Percentiles rank a stretch among this genome's conserved stretches.
Conservation (phyloP, 2,113 vertebrate species). For the Toxotes jaculatrix region DNA sequence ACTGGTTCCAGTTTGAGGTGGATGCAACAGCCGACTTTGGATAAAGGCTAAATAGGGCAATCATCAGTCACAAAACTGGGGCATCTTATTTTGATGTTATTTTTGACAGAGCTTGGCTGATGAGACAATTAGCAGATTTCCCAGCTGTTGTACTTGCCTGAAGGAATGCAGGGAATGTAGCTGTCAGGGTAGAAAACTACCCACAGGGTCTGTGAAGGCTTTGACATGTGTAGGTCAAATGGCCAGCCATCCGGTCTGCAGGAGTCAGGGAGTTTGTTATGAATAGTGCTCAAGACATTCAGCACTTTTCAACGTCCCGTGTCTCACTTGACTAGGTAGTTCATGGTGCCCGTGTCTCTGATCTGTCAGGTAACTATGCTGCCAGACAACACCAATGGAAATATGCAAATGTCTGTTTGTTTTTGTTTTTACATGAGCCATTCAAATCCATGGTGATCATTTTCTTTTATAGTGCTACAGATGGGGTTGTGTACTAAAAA, state of each 20-base stretch:
- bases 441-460: not conserved
- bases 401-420: slow-evolving; percentile 6
- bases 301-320: slow-evolving; percentile 42
- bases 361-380: slow-evolving; percentile 8
- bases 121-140: slow-evolving; percentile 66
- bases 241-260: slow-evolving; percentile 42
- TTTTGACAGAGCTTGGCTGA: slow-evolving; percentile 48
- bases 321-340: slow-evolving; percentile 1
- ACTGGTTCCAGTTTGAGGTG: slow-evolving; percentile 31
- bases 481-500: not conserved
- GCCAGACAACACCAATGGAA: not conserved
- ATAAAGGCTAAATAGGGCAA: slow-evolving; percentile 42
- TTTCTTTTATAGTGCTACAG: not conserved
- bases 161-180: slow-evolving; percentile 72
- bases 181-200: slow-evolving; percentile 70
- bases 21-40: slow-evolving; percentile 13
- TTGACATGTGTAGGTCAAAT: slow-evolving; percentile 75
- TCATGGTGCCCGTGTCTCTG: not conserved
- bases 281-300: slow-evolving; percentile 52
- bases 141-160: slow-evolving; percentile 75
- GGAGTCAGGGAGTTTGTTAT: slow-evolving; percentile 65
- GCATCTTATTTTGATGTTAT: slow-evolving; percentile 51
- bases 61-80: slow-evolving; percentile 33
- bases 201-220: slow-evolving; percentile 52
- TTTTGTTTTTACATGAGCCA: not conserved